Conservation (phyloP, 23 tunicate genomes). For the Botrylloides violaceus region DNA sequence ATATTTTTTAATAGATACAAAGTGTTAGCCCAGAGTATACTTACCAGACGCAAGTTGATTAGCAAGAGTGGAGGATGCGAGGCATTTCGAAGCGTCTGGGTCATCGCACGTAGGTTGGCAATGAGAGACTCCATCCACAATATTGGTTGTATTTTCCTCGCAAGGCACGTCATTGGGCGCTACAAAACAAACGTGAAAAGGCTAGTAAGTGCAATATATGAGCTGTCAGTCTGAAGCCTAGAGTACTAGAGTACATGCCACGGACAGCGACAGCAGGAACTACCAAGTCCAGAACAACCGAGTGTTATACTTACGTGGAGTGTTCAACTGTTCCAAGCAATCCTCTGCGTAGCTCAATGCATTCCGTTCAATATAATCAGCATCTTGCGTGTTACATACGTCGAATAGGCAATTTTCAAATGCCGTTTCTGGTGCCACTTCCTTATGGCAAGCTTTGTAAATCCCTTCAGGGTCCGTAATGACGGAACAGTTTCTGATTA, state of each 20-base stretch:
- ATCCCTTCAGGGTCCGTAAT: constrained; percentile 42
- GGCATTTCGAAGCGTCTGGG: constrained; percentile 33
- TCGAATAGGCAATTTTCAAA: constrained; percentile 37
- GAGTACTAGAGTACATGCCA: too few relatives aligned
- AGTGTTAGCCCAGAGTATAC: too few relatives aligned
- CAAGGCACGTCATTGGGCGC: neutral
- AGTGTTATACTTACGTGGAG: neutral
- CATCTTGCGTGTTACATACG: constrained; percentile 12
- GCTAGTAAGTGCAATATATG: too few relatives aligned
- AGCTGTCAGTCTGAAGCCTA: too few relatives aligned
- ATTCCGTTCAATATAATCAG: neutral
- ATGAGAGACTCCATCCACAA: constrained; percentile 26
- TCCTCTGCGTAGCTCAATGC: neutral
- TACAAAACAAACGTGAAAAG: too few relatives aligned
- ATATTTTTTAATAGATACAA: too few relatives aligned
- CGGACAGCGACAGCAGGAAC: too few relatives aligned
- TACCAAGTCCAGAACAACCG: too few relatives aligned
- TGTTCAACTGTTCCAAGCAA: neutral
- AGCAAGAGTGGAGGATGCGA: constrained; percentile 15
- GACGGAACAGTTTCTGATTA: constrained; percentile 19
- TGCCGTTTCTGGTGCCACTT: constrained; percentile 19
- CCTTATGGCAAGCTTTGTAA: constrained; percentile 10
- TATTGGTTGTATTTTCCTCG: constrained; percentile 1
- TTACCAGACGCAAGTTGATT: constrained; percentile 42
- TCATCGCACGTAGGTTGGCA: constrained; percentile 80